phyloP scores from a whole-genome alignment of 2,113 vertebrate species.

The Salvelinus namaycush region DNA sequence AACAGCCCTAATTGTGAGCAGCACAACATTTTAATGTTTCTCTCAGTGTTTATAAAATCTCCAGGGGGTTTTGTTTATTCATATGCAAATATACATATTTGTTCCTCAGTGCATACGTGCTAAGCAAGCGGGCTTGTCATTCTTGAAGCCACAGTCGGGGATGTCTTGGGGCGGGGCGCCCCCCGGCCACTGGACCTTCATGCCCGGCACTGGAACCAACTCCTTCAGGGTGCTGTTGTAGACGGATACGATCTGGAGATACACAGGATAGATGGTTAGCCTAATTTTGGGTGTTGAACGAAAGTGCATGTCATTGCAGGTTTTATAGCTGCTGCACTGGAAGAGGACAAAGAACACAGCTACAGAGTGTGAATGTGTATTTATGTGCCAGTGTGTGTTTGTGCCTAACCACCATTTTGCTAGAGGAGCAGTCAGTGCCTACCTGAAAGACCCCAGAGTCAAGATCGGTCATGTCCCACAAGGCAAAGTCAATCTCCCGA shows the following conservation, averaged over 20 bases:
- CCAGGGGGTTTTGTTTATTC: too few species aligned
- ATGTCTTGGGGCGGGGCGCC: conserved; percentile 77
- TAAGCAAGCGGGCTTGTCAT: conserved; percentile 75
- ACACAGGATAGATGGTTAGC: not conserved
- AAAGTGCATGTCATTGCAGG: not conserved
- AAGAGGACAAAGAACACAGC: too few species aligned
- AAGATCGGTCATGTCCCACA: conserved; percentile 86
- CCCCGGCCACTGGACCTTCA: conserved; percentile 80
- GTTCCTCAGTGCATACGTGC: conserved; percentile 67
- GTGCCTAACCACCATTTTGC: not conserved
- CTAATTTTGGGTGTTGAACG: not conserved
- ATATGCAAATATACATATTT: too few species aligned
- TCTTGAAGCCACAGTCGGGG: conserved; percentile 87
- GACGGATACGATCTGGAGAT: conserved; percentile 80
- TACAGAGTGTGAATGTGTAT: not conserved
- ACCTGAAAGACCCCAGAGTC: conserved; percentile 81
- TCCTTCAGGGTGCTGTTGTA: conserved; percentile 83
- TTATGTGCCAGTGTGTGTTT: not conserved
- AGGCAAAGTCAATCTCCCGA: conserved; percentile 85
- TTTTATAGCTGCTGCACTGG: too few species aligned
- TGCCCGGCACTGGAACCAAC: conserved; percentile 71
- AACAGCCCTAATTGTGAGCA: too few species aligned
- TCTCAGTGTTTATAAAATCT: too few species aligned
- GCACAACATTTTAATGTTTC: too few species aligned
- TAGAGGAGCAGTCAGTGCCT: conserved; percentile 8